Evolutionary conservation across 2,888 invertebrate species (phyloP), one percentile per base, ranked within the genome.

Genomic region (Drosophila trichaetosa): DNA sequence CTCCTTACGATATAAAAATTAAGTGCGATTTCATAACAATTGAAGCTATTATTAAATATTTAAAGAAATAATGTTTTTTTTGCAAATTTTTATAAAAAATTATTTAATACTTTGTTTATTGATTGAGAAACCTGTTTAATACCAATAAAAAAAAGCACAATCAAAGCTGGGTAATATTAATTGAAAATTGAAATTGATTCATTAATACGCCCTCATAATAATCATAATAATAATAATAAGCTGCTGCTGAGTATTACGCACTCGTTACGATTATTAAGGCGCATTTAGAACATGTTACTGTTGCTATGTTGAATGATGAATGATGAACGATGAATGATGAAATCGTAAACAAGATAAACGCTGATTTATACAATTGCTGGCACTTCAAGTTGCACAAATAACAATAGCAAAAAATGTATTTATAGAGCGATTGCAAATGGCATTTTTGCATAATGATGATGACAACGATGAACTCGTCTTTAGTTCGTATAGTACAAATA

Each of bases 401-500:
- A 61, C 11, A 40, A 40, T n/a, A 49, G 42, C 29, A 49, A 57
- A 27, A 54, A 59, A 40, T 36, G 7, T 53, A 56, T 73, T 63
- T 74, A 59, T 53, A 65, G 51, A 69, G 61, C 59, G 57, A n/a
- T 75, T 72, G 61, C 56, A 67, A 61, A 63, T 54, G 59, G 58
- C 60, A 73, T 71, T 80, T 69, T 82, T 74, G 71, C 79, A 79
- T 69, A 79, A 79, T 78, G 64, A 74, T 42, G 21, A 54, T 34
- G 46, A 49, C 49, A 53, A 34, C 60, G 61, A 56, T 62, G 58
- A 76, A 60, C 59, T 67, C 63, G 40, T 42, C 52, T 54, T 36
- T 18, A 7, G 13, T 34, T 13, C 34, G 36, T 13, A 36, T 0
- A 36, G 36, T 38, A 38, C 27, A 27, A 13, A 56, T 38, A 38